phyloP scores from a whole-genome alignment of 1,140 invertebrate species.

The Drosophila littoralis region DNA sequence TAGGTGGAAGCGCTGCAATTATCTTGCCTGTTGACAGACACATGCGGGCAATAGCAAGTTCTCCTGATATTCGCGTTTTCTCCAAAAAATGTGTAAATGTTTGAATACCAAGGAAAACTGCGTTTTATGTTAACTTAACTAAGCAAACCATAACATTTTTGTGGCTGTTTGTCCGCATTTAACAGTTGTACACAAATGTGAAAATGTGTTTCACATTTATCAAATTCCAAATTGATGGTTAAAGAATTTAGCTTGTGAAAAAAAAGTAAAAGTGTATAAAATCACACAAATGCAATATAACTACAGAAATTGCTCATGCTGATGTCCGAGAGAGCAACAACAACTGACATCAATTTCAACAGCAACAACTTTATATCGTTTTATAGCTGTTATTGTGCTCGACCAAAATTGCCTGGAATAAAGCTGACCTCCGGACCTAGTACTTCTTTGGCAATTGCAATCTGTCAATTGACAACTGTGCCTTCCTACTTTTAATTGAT shows the following conservation, averaged over 20 bases:
- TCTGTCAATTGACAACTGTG: conserved; percentile 75
- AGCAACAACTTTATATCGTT: conserved; percentile 44
- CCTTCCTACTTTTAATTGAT: conserved; percentile 73
- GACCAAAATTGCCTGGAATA: conserved; percentile 9
- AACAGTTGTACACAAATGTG: no score
- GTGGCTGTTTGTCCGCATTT: no score
- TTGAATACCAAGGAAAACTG: no score
- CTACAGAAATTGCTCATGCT: conserved; percentile 1
- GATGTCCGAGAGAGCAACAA: neutral
- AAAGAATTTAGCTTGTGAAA: neutral
- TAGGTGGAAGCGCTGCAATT: no score
- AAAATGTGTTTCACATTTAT: neutral
- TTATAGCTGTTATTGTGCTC: conserved; percentile 62
- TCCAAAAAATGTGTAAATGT: no score
- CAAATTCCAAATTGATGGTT: neutral
- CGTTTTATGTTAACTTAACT: no score
- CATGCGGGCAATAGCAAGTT: no score
- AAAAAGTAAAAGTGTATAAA: neutral
- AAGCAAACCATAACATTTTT: no score
- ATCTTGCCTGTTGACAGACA: no score
- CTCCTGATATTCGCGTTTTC: no score
- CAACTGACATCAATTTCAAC: conserved; percentile 45
- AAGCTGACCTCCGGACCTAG: conserved; percentile 47
- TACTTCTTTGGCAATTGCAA: conserved; percentile 55
- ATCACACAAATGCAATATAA: no score